A percentile compares a stretch with the other conserved stretches of the same genome.
These are phyloP conservation scores for Promerops cafer DNA, from an alignment of 2,113 vertebrate genomes.

Conservation along the genomic window DNA sequence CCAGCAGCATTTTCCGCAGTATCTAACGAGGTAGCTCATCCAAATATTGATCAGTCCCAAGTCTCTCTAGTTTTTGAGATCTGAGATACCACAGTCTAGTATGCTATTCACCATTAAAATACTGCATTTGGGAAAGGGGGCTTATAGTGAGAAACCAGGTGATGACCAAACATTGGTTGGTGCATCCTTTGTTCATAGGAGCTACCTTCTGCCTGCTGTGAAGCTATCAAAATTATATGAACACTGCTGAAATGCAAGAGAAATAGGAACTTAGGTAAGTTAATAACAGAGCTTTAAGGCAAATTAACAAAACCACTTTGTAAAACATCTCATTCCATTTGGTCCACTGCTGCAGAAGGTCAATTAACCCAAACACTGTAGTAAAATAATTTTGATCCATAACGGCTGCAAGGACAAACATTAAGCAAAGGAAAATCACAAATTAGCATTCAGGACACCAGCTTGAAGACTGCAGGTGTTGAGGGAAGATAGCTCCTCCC, in stretches of 20 bases:
- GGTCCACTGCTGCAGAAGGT: neutral
- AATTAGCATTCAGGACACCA: slow-evolving; percentile 5
- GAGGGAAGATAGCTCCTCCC: neutral
- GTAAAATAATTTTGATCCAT: neutral
- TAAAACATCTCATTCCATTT: neutral
- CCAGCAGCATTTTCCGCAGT: slow-evolving; percentile 13
- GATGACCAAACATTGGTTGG: neutral
- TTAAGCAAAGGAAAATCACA: neutral
- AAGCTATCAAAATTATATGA: neutral
- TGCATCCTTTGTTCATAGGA: neutral
- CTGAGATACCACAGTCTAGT: neutral
- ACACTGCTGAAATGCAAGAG: neutral
- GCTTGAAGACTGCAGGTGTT: neutral
- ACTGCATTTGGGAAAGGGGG: neutral
- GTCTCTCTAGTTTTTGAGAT: neutral
- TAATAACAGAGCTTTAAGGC: neutral
- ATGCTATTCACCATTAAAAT: neutral
- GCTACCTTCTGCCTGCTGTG: neutral
- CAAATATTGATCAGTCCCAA: slow-evolving; percentile 22
- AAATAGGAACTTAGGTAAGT: neutral
- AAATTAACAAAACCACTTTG: neutral
- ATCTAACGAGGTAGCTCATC: slow-evolving; percentile 26
- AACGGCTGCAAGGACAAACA: neutral
- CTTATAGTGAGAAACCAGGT: neutral
- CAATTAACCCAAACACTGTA: neutral